Base-by-base conservation (phyloP, 2,888 invertebrate genomes). In the Notodonta ziczac region DNA sequence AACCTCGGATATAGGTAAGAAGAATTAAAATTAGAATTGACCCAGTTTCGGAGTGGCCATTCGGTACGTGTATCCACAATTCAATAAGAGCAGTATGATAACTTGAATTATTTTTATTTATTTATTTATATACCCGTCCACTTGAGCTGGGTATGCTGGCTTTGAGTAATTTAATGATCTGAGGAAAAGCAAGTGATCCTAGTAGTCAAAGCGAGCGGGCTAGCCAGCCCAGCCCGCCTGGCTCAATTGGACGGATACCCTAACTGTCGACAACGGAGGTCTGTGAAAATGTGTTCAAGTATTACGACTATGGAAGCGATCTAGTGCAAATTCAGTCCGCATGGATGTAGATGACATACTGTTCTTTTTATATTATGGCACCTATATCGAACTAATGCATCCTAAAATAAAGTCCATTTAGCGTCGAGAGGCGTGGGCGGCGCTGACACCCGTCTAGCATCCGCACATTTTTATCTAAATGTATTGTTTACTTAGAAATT, bases 321-420 rank as follows among this genome's bases (percentile, higher is more conserved):
- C 24, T 24, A 24, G 46, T 46, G n/a, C 46, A 46, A 46, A 46
- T 6, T n/a, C 13, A 2, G n/a, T 46, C 0, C 7, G n/a, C 46
- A 4, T 46, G 46, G 4, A n/a, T 13, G 13, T 5, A 46, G 13
- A 10, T 46, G 7, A 46, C 46, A 9, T 44, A 44, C 44, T 44
- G 12, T 46, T 46, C 14, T 46, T 60, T 60, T n/a, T 46, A 46
- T 46, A 46, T n/a, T n/a, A 46, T 46, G n/a, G n/a, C n/a, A 7
- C 13, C 40, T 72, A 24, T 24, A 24, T 24, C 24, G 24, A 24
- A 24, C 77, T 80, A 78, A 79, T 82, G 77, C 73, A 75, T 69
- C 67, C 75, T 76, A 79, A 87, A 88, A 87, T 87, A 84, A 74
- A 80, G 62, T 78, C 77, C 74, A 80, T 83, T 80, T 79, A 81